phyloP scores from a whole-genome alignment of 2,888 invertebrate species.

The Drosophila paranaensis region DNA sequence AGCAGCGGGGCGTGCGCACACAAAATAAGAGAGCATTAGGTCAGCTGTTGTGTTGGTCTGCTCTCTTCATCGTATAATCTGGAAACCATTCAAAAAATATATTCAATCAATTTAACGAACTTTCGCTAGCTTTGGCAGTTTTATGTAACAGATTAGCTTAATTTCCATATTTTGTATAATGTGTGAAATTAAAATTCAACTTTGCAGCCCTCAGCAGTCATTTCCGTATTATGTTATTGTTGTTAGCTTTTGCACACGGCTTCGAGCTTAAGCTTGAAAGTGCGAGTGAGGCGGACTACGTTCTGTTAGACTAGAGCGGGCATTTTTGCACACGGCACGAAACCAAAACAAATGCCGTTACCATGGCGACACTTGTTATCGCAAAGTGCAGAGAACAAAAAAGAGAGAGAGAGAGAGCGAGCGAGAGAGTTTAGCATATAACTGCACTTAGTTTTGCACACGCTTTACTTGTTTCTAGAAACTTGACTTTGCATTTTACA shows the following conservation, averaged over 20 bases:
- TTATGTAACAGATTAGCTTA: slow-evolving; percentile 25
- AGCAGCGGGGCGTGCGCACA: slow-evolving; percentile 41
- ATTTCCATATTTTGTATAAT: slow-evolving; percentile 40
- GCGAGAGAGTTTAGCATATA: slow-evolving; percentile 9
- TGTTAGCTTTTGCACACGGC: slow-evolving; percentile 67
- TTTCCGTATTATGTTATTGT: slow-evolving; percentile 10
- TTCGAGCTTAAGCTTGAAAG: slow-evolving; percentile 14
- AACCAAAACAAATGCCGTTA: slow-evolving; percentile 71
- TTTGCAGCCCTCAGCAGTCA: not conserved
- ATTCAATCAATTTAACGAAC: slow-evolving; percentile 29
- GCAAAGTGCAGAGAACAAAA: slow-evolving; percentile 25
- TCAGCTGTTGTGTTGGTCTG: slow-evolving; percentile 27
- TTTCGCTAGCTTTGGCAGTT: slow-evolving; percentile 24
- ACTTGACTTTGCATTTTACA: slow-evolving; percentile 8
- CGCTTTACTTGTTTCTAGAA: slow-evolving; percentile 33
- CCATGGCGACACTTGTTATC: slow-evolving; percentile 67
- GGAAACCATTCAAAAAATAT: slow-evolving; percentile 26
- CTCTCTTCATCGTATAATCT: slow-evolving; percentile 22
- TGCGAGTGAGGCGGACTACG: slow-evolving; percentile 28
- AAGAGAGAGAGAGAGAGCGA: slow-evolving; percentile 11
- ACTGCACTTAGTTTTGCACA: slow-evolving; percentile 59
- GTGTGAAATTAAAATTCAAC: slow-evolving; percentile 32
- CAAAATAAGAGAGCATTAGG: slow-evolving; percentile 34
- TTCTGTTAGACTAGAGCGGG: slow-evolving; percentile 7
- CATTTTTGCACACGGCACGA: slow-evolving; percentile 70